Conservation (phyloP, 2,113 vertebrate species). For the Ia io region DNA sequence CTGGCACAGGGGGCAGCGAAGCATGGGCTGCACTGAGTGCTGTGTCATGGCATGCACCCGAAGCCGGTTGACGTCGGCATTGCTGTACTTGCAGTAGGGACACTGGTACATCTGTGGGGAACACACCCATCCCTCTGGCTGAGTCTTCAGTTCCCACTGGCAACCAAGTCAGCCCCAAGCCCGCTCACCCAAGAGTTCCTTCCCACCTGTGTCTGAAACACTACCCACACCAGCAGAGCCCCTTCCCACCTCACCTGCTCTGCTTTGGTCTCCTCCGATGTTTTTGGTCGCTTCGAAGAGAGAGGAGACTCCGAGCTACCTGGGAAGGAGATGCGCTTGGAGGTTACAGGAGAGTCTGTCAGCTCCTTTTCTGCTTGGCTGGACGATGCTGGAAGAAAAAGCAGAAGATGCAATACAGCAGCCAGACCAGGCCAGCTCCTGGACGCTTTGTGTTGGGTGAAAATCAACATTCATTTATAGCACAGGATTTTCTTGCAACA, state of each 20-base stretch:
- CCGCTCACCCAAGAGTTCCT: background rate
- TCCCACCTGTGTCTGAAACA: background rate
- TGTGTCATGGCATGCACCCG: conserved; percentile 99
- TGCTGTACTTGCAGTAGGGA: conserved; percentile 99
- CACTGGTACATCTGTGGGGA: conserved; percentile 94
- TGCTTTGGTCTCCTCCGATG: conserved; percentile 89
- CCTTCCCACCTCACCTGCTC: conserved; percentile 91
- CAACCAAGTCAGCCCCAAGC: conserved; percentile 49
- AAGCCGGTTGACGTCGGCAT: conserved; percentile 94
- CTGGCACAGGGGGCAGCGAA: conserved; percentile 97
- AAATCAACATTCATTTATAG: conserved; percentile 36
- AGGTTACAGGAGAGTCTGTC: conserved; percentile 88
- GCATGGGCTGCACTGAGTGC: conserved; percentile 98
- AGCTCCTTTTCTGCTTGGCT: conserved; percentile 91
- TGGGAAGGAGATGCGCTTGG: conserved; percentile 90
- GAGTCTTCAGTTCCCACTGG: background rate
- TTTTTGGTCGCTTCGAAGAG: conserved; percentile 92
- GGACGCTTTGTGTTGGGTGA: conserved; percentile 16
- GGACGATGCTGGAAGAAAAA: conserved; percentile 84
- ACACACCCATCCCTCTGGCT: conserved; percentile 12
- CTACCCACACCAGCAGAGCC: background rate
- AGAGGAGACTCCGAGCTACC: conserved; percentile 89
- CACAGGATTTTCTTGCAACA: conserved; percentile 42
- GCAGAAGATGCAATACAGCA: conserved; percentile 41
- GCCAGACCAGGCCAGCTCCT: conserved; percentile 44